Evolutionary conservation across 1,140 invertebrate genomes (phyloP).

Genomic region (Drosophila equinoxialis): DNA sequence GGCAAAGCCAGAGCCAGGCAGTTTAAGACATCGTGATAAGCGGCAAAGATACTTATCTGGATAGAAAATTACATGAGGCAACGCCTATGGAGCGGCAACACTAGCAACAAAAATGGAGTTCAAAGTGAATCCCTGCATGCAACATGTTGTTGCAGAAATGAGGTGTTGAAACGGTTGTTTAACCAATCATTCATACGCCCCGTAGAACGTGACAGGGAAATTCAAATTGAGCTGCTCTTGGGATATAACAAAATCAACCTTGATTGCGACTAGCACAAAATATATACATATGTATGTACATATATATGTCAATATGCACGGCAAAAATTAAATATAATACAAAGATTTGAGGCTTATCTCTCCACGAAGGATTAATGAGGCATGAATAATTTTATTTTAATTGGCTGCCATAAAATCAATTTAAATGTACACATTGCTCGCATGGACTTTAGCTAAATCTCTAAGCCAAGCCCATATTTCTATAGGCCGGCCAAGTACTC

Average conservation of each 20-base stretch:
- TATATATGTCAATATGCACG: too few species aligned
- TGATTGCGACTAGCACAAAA: constrained; percentile 17
- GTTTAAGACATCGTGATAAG: constrained; percentile 79
- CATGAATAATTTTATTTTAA: constrained; percentile 65
- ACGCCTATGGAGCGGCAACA: constrained; percentile 46
- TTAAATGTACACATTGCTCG: constrained; percentile 29
- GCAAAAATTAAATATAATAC: not conserved
- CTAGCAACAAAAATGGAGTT: not conserved
- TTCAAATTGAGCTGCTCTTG: not conserved
- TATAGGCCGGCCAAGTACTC: constrained; percentile 28
- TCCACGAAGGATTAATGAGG: constrained; percentile 53
- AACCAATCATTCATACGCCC: constrained; percentile 61
- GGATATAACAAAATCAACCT: constrained; percentile 13
- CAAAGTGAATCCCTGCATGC: constrained; percentile 37
- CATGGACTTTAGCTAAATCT: constrained; percentile 36
- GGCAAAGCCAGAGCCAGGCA: constrained; percentile 31
- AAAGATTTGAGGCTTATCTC: not conserved
- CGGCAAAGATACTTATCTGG: constrained; percentile 75
- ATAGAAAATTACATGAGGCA: constrained; percentile 77
- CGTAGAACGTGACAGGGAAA: constrained; percentile 50
- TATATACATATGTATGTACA: too few species aligned
- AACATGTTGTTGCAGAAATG: constrained; percentile 63
- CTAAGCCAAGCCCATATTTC: constrained; percentile 69
- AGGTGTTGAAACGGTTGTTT: constrained; percentile 74
- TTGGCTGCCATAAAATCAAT: constrained; percentile 59